Evolutionary conservation across 2,113 vertebrate species (phyloP), one percentile per base, ranked within the genome.

Genomic region (Pelmatolapia mariae): DNA sequence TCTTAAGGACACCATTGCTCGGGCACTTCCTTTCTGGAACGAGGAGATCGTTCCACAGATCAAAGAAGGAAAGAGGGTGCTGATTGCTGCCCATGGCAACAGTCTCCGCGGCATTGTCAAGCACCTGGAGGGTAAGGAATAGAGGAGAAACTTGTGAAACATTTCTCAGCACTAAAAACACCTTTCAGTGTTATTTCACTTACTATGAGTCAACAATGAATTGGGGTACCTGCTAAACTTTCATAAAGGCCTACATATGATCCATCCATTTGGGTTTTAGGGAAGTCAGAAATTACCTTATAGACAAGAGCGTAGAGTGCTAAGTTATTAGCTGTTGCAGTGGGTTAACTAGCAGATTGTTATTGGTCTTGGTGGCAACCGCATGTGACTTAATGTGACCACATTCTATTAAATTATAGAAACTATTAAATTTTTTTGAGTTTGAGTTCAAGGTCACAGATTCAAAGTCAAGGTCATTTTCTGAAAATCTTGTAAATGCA

Each of bases 51-150:
- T 91, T 19, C 98, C 98, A 3, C 96, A 98, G 93, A 98, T 98
- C 93, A 98, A 97, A 83, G 96, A 97, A 0, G 98, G 98, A 85
- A 98, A 97, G 93, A 93, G 97, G 29, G 97, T 98, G n/a, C 96
- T 98, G 54, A 98, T 98, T 2, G 98, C 98, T 3, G 98, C 98
- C 59, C 98, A 98, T 0, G 98, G 98, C 26, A 98, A 98, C 95
- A 98, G 98, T 66, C 95, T 98, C 12, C 96, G 98, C 0, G 98
- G 98, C 19, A 98, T 98, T 2, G 98, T 98, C 87, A 98, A 98
- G 86, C 98, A 98, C 82, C 95, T 98, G 16, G 98, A 98, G 89
- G 95, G 95, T 95, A 89, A 90, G 84, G 73, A 22, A 9, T 19
- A 18, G 3, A 1, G 15, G 40, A 47, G 1, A 78, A 13, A 56